These are phyloP conservation scores for Amniataba percoides DNA, from an alignment of 2,797 vertebrate genomes.

Conservation along the genomic window DNA sequence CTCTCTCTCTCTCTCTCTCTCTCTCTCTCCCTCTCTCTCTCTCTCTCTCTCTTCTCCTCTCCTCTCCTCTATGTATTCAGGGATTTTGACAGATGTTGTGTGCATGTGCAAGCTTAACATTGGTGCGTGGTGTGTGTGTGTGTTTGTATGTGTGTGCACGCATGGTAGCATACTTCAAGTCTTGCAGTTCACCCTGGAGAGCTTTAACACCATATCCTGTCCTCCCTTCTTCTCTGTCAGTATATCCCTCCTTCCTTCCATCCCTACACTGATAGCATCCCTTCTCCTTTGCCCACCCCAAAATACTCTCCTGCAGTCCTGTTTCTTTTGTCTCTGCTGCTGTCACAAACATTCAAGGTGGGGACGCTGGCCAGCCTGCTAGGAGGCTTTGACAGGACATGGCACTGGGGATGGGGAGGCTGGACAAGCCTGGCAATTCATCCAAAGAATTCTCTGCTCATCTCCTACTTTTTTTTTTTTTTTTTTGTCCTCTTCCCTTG, in stretches of 20 bases:
- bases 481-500: conserved; percentile 5
- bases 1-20: conserved; percentile 17
- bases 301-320: conserved; percentile 43
- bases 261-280: conserved; percentile 13
- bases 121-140: conserved; percentile 8
- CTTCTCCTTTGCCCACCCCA: conserved; percentile 13
- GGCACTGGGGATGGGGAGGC: conserved; percentile 52
- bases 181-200: conserved; percentile 43
- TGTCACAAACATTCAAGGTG: conserved; percentile 76
- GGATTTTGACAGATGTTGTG: conserved; percentile 51
- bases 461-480: conserved; percentile 31
- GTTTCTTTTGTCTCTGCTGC: conserved; percentile 65
- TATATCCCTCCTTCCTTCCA: conserved; percentile 29
- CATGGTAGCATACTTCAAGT: conserved; percentile 28
- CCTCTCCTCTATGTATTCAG: conserved; percentile 42
- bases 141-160: not conserved
- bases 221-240: conserved; percentile 50
- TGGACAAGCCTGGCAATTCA: conserved; percentile 52
- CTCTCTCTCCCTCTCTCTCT: conserved; percentile 35
- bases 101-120: conserved; percentile 14
- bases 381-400: conserved; percentile 70
- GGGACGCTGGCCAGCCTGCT: conserved; percentile 58
- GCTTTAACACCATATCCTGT: conserved; percentile 43
- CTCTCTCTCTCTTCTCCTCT: conserved; percentile 26
- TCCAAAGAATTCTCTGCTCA: conserved; percentile 42